Evolutionary conservation across 2,888 invertebrate genomes (phyloP), one percentile per base, ranked within the genome.

Genomic region (Mesorhabditis sp.): DNA sequence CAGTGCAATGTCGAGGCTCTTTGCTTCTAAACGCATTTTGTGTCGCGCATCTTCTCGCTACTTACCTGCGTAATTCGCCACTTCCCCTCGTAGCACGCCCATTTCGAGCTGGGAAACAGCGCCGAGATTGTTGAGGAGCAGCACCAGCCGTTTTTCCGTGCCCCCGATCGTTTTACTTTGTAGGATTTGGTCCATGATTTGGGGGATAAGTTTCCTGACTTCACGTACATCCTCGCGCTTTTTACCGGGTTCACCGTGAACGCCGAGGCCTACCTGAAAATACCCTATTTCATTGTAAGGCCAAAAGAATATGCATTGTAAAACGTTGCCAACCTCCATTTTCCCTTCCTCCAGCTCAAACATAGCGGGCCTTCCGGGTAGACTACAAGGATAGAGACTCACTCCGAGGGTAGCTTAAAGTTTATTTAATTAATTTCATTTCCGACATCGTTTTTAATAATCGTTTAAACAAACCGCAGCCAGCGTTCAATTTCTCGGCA

Each of bases 91-190:
- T 7, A 92, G 88, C 66, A 92, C 90, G 76, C 90, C 91, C 88
- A 92, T 90, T 85, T 94, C 93, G 70, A 93, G 84, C 73, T 91
- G 89, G 0, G 92, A 91, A 0, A 92, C 89, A 2, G 90, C 90
- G 43, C 93, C 93, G 68, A 92, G 88, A 86, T 93, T 94, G 87
- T 93, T 92, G 4, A 94, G 86, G 79, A 93, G 88, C 6, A 91
- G 88, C 0, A 90, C 91, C 2, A 92, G 90, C 67, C 86, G 45
- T n/a, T 84, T 76, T 5, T 73, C 73, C 64, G 62, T 10, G n/a
- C n/a, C 10, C 45, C 43, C 65, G 15, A 50, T n/a, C 58, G 58
- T n/a, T 50, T 50, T 10, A n/a, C 58, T 50, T 50, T n/a, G 10
- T 13, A 50, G 7, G 7, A 50, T 50, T 50, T 10, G 7, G n/a